A percentile compares a stretch with the other conserved stretches of the same genome.
Evolutionary conservation across 1,140 invertebrate species (phyloP).

Genomic region (Heliconius congener): DNA sequence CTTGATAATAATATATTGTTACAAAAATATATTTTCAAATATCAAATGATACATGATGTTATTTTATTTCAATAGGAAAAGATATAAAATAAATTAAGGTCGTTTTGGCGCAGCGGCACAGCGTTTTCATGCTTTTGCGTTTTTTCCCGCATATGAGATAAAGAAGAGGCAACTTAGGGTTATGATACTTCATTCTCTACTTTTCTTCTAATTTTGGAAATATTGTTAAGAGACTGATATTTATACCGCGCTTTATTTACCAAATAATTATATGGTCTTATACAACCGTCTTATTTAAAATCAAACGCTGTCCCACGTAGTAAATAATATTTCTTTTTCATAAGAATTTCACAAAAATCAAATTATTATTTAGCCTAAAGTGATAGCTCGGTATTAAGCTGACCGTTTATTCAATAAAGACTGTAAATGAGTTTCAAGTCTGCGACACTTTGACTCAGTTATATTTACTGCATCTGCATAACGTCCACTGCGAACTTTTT

Average conservation of each 20-base stretch:
- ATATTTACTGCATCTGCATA: conserved; percentile 6
- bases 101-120: no score
- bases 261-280: no score
- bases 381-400: neutral
- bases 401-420: neutral
- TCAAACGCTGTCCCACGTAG: no score
- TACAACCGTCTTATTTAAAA: no score
- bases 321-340: no score
- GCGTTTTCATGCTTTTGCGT: neutral
- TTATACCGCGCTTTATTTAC: neutral
- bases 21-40: no score
- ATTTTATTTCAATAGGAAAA: no score
- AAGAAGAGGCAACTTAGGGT: neutral
- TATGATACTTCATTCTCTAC: neutral
- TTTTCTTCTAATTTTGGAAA: neutral
- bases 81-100: no score
- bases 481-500: neutral
- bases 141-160: neutral
- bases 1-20: neutral
- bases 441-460: neutral
- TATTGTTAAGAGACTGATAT: neutral
- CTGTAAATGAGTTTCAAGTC: neutral
- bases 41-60: no score
- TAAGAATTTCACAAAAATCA: no score
- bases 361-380: neutral